phyloP scores from a whole-genome alignment of 1,140 invertebrate genomes.

The Cydia splendana region DNA sequence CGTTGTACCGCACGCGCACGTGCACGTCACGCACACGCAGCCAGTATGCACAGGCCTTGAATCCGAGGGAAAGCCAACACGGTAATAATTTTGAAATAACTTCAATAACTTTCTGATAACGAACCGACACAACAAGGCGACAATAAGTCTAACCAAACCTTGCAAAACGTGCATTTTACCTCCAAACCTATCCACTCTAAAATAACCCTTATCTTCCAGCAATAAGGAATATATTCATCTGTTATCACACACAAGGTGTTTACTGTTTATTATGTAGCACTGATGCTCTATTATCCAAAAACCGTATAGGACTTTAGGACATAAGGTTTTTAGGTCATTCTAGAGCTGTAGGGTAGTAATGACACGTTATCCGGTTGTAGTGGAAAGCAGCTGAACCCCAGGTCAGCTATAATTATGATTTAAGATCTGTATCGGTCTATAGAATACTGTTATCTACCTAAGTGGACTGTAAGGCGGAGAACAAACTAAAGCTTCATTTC shows the following conservation, averaged over 20 bases:
- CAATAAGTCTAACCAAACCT: conserved; percentile 1
- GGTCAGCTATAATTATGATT: conserved; percentile 26
- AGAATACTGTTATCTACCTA: background rate
- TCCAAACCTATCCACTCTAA: background rate
- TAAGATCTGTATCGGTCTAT: background rate
- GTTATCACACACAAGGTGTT: background rate
- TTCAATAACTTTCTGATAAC: conserved; percentile 7
- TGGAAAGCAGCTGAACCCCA: conserved; percentile 22
- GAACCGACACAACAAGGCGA: background rate
- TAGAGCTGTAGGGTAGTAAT: background rate
- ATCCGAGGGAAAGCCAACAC: background rate
- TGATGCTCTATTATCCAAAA: background rate
- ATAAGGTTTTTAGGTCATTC: background rate
- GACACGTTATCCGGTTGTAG: background rate
- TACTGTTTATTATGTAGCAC: background rate
- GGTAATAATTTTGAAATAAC: background rate
- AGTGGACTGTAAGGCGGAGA: background rate
- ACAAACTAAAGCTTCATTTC: too few relatives aligned
- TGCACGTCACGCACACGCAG: too few relatives aligned
- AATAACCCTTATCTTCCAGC: background rate
- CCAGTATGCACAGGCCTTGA: too few relatives aligned
- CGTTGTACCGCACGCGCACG: too few relatives aligned
- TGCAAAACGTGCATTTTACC: background rate
- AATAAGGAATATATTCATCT: background rate
- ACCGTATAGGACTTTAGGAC: background rate